These are phyloP conservation scores for Enteromius paludinosus DNA, from an alignment of 2,797 vertebrate species.

Conservation along the genomic window DNA sequence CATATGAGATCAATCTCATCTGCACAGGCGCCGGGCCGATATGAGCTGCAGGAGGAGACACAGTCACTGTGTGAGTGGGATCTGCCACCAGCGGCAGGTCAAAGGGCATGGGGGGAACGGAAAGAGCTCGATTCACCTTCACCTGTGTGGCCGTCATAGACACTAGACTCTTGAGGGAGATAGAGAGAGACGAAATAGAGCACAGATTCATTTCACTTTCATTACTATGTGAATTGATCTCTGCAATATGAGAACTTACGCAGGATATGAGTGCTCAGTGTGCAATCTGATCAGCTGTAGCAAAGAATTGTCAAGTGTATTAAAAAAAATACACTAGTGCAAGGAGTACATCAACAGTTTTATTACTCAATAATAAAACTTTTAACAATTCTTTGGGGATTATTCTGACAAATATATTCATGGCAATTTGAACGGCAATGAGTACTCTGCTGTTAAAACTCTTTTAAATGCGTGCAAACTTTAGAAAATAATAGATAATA, in stretches of 20 bases:
- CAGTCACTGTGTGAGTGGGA: conserved; percentile 78
- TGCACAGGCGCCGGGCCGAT: conserved; percentile 81
- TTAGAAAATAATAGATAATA: too few species aligned
- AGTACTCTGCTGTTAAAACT: neutral
- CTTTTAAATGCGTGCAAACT: neutral
- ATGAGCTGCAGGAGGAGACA: conserved; percentile 86
- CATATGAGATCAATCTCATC: conserved; percentile 89
- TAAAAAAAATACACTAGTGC: neutral
- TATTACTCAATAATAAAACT: conserved; percentile 7
- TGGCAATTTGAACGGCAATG: neutral
- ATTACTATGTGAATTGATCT: conserved; percentile 9
- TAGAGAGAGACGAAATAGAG: neutral
- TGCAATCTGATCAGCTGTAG: conserved; percentile 3
- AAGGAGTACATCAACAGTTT: neutral
- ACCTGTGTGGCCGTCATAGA: conserved; percentile 87
- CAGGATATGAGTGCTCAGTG: neutral
- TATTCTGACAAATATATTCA: neutral
- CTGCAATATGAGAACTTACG: neutral
- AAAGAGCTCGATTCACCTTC: conserved; percentile 86
- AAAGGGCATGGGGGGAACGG: conserved; percentile 83
- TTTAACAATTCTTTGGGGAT: neutral
- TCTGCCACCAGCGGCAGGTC: conserved; percentile 84
- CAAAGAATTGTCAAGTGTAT: conserved; percentile 5
- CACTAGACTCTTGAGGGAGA: conserved; percentile 80
- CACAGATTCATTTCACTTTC: neutral